A percentile compares a stretch with the other conserved stretches of the same genome.
phyloP scores from a whole-genome alignment of 2,888 invertebrate genomes.

The Dasysyrphus albostriatus region DNA sequence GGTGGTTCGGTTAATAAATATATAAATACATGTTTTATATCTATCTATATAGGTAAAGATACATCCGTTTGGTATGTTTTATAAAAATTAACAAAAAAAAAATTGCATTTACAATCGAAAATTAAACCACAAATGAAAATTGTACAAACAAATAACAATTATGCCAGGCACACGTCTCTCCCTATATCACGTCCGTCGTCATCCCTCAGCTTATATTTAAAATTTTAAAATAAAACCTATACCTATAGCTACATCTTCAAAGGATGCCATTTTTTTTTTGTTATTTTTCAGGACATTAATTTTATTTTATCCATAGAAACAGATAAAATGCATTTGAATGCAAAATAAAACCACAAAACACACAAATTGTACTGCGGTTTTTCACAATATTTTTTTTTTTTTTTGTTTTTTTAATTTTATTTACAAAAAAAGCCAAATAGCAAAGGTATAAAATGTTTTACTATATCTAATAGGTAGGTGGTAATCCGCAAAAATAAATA shows the following conservation, averaged over 20 bases:
- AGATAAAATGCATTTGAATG: slow-evolving; percentile 63
- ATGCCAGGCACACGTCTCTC: slow-evolving; percentile 34
- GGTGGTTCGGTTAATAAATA: background rate
- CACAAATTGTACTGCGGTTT: slow-evolving; percentile 73
- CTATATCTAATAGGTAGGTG: slow-evolving; percentile 53
- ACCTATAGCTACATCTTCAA: slow-evolving; percentile 13
- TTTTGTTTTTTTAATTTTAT: slow-evolving; percentile 1
- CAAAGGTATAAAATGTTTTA: background rate
- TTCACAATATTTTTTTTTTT: slow-evolving; percentile 33
- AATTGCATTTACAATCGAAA: slow-evolving; percentile 77
- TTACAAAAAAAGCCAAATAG: slow-evolving; percentile 12
- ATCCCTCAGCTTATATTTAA: slow-evolving; percentile 16
- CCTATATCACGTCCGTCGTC: background rate
- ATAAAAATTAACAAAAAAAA: slow-evolving; percentile 35
- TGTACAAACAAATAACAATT: slow-evolving; percentile 76
- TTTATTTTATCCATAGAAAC: slow-evolving; percentile 43
- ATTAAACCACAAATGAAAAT: slow-evolving; percentile 82
- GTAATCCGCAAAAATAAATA: slow-evolving; percentile 68
- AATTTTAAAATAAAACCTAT: background rate
- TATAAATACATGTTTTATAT: background rate
- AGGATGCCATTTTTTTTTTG: slow-evolving; percentile 43
- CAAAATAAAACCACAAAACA: slow-evolving; percentile 58
- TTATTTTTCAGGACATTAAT: slow-evolving; percentile 28
- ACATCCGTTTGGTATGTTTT: slow-evolving; percentile 59
- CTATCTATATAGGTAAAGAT: background rate